Conservation (phyloP, 2,113 vertebrate species). For the Bungarus multicinctus region DNA sequence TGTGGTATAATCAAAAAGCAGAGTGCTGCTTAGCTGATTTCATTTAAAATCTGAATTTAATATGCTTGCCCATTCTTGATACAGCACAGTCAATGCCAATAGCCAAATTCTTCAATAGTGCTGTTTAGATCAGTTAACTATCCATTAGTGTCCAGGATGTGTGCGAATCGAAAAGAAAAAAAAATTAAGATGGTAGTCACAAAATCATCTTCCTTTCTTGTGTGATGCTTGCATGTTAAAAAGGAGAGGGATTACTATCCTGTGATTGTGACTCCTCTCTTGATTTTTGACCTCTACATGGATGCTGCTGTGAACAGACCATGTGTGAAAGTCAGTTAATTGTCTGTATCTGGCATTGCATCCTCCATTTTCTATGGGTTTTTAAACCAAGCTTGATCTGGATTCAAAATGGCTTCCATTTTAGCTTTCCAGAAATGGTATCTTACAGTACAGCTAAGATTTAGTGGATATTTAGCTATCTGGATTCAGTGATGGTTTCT, state of each 20-base stretch:
- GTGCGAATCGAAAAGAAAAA: background rate
- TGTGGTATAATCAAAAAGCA: background rate
- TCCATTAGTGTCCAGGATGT: background rate
- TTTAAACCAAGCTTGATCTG: background rate
- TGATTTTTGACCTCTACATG: background rate
- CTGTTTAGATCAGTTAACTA: background rate
- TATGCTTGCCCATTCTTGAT: background rate
- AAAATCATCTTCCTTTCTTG: background rate
- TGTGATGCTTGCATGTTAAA: background rate
- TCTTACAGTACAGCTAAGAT: background rate
- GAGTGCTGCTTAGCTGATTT: background rate
- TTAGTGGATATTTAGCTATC: background rate
- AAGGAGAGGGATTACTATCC: background rate
- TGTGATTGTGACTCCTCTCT: background rate
- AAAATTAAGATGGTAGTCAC: background rate
- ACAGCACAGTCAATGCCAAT: background rate
- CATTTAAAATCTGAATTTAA: background rate
- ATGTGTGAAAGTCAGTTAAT: background rate
- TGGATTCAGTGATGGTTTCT: background rate
- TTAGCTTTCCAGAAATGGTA: background rate
- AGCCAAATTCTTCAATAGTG: background rate
- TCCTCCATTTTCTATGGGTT: background rate
- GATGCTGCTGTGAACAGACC: background rate
- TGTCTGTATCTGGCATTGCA: background rate
- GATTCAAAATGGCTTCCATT: background rate